Base-by-base conservation (phyloP, 2,113 vertebrate species). In the Melanocharis versteri region DNA sequence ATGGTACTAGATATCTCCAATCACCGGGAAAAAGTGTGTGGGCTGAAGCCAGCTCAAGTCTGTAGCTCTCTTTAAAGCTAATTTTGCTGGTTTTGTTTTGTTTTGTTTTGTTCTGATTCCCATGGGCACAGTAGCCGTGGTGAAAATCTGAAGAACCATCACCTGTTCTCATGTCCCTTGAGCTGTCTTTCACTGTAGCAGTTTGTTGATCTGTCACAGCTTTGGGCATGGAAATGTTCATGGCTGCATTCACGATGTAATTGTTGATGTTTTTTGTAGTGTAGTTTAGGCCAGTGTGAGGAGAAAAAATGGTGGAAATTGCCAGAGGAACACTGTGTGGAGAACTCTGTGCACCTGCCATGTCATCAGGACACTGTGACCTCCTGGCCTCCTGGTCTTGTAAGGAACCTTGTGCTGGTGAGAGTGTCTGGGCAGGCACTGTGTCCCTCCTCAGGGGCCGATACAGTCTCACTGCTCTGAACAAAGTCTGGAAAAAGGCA, bases 361-460 rank as follows among this genome's bases (percentile, higher is more conserved):
- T 48, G 28, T 30, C 66, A 8, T 44, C 14, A 42, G 31, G 26
- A 8, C 8, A 8, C 39, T 40, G 21, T 48, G 31, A 33, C 10
- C 3, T 72, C 62, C 28, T 54, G 30, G 17, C 3, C 4, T 58
- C 11, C 9, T 16, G 86, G 50, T 35, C 16, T n/a, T 3, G 1
- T 48, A 42, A 58, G 15, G 37, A 37, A 13, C 7, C 16, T 47
- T n/a, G 37, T 42, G 37, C 28, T 53, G 15, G n/a, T 54, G 9
- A 45, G 42, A 5, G 19, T n/a, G 31, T 30, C 17, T 10, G 8
- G 31, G 17, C 45, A 57, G 47, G 31, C 3, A 22, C 10, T 47
- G 20, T n/a, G 17, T 57, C 9, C 16, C 10, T 58, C 22, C 18
- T 57, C 6, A 16, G 54, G 30, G 2, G 0, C 21, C 1, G 3